phyloP scores from a whole-genome alignment of 2,888 invertebrate species.

The Euspilapteryx auroguttella region DNA sequence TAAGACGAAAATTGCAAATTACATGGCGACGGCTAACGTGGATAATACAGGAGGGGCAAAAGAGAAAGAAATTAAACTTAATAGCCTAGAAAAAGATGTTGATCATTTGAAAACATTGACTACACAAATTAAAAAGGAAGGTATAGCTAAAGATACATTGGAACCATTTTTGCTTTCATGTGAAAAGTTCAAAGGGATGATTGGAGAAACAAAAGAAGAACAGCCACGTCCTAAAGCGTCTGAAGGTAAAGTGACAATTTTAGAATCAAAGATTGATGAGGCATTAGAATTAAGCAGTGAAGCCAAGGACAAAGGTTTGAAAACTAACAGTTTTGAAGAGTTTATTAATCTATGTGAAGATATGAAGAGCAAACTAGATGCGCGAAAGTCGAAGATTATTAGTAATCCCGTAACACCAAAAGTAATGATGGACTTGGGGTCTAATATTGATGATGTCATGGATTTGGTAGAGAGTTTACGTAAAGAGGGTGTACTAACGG shows the following conservation, averaged over 20 bases:
- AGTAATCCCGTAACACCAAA: conserved; percentile 4
- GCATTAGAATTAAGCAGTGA: no score
- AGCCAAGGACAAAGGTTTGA: conserved; percentile 5
- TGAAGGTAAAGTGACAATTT: no score
- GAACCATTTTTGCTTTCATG: conserved; percentile 15
- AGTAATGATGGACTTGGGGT: conserved; percentile 11
- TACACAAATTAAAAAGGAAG: conserved; percentile 9
- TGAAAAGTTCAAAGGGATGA: conserved; percentile 15
- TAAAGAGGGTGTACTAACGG: conserved; percentile 11
- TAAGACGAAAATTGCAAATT: conserved; percentile 13
- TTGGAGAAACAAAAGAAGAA: no score
- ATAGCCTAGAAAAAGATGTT: conserved; percentile 12
- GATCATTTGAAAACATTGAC: conserved; percentile 13
- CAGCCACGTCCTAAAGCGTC: conserved; percentile 10
- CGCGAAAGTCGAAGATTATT: not conserved
- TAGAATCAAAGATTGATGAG: no score
- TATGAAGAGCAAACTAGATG: not conserved
- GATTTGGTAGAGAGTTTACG: conserved; percentile 14
- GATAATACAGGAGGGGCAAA: conserved; percentile 5
- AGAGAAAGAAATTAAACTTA: conserved; percentile 10
- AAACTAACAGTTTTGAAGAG: not conserved
- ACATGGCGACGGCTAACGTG: conserved; percentile 6
- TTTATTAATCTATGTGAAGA: not conserved
- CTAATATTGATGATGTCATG: conserved; percentile 15
- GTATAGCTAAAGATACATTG: conserved; percentile 11